Evolutionary conservation across 2,113 vertebrate genomes (phyloP).

Genomic region (Muscicapa adusta): DNA sequence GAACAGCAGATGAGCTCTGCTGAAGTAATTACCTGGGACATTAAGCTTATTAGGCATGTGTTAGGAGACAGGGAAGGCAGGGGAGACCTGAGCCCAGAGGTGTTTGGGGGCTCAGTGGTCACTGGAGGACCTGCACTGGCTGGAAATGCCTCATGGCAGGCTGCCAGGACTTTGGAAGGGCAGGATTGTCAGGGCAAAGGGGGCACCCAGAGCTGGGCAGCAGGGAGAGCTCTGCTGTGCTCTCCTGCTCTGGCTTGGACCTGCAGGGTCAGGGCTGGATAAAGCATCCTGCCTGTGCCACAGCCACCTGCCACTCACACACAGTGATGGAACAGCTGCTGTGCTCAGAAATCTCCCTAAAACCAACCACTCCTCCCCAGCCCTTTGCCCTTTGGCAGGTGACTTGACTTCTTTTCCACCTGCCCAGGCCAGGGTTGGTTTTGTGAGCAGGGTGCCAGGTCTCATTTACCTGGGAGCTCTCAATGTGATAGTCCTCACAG

Average conservation of each 20-base stretch:
- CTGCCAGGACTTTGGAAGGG: background rate
- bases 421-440: background rate
- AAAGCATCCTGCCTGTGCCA: background rate
- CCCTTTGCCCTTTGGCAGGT: conserved; percentile 2
- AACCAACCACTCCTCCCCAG: background rate
- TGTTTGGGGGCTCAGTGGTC: background rate
- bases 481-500: background rate
- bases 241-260: too few species aligned
- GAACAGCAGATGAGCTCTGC: background rate
- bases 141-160: background rate
- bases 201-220: background rate
- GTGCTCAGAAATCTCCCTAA: background rate
- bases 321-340: background rate
- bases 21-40: background rate
- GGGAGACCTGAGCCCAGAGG: background rate
- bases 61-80: background rate
- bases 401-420: conserved; percentile 7
- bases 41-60: background rate
- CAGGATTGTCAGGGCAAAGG: background rate
- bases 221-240: too few species aligned
- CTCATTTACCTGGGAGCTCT: conserved; percentile 40
- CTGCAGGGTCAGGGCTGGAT: too few species aligned
- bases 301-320: background rate
- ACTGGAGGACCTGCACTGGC: background rate
- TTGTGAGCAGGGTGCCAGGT: conserved; percentile 3